Evolutionary conservation across 2,888 invertebrate species (phyloP).

Genomic region (Pherbina coryleti): DNA sequence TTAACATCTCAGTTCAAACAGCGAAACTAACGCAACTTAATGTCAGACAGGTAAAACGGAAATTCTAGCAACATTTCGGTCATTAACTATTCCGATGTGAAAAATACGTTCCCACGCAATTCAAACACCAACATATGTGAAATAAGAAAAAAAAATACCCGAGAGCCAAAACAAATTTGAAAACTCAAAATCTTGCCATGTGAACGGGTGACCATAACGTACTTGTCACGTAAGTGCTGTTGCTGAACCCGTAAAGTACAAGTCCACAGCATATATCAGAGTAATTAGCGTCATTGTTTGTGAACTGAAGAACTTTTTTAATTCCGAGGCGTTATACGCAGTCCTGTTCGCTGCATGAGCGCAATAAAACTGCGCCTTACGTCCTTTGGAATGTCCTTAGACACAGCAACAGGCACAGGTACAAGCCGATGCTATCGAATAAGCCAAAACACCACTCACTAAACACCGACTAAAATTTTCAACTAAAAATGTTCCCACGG

Average conservation of each 20-base stretch:
- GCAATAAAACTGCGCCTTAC: constrained; percentile 47
- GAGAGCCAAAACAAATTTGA: neutral
- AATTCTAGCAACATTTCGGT: neutral
- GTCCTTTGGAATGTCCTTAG: neutral
- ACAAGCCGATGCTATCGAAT: neutral
- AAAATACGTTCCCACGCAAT: constrained; percentile 23
- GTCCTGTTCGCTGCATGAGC: constrained; percentile 51
- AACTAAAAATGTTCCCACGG: constrained; percentile 58
- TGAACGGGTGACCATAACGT: neutral
- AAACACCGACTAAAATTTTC: neutral
- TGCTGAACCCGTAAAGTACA: neutral
- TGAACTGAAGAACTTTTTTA: neutral
- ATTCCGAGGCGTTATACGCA: constrained; percentile 18
- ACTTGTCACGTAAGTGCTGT: constrained; percentile 11
- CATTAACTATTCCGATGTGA: neutral
- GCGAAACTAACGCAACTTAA: constrained; percentile 26
- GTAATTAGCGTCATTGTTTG: constrained; percentile 49
- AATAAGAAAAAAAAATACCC: constrained; percentile 26
- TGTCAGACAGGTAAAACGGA: constrained; percentile 19
- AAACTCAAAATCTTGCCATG: neutral
- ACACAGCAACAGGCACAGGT: neutral
- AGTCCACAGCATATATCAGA: constrained; percentile 44
- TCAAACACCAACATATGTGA: constrained; percentile 12
- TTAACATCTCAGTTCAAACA: neutral
- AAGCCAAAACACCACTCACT: neutral